A percentile compares a stretch with the other conserved stretches of the same genome.
Conservation (phyloP, 2,888 invertebrate species). For the Macropis europaea region DNA sequence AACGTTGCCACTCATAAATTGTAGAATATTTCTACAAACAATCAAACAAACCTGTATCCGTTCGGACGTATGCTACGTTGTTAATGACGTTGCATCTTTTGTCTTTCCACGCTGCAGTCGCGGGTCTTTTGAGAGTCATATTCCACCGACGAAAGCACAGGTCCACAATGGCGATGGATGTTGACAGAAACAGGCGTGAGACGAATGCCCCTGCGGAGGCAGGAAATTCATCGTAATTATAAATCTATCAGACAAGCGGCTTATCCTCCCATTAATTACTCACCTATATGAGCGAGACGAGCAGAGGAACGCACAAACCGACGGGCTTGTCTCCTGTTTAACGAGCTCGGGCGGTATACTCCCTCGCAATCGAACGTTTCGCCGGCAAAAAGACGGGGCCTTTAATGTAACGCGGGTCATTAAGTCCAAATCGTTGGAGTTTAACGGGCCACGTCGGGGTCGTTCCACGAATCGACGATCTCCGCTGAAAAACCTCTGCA, state of each 20-base stretch:
- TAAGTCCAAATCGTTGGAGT: conserved; percentile 59
- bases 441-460: conserved; percentile 58
- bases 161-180: background rate
- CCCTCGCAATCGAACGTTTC: conserved; percentile 45
- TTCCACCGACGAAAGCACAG: too few relatives aligned
- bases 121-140: too few relatives aligned
- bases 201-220: background rate
- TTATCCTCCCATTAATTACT: conserved; percentile 40
- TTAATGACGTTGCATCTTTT: too few relatives aligned
- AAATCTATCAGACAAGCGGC: conserved; percentile 42
- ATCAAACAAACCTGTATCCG: too few relatives aligned
- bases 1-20: too few relatives aligned
- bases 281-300: conserved; percentile 19
- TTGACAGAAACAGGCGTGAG: background rate
- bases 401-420: conserved; percentile 53
- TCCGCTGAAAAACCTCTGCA: conserved; percentile 10
- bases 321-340: conserved; percentile 34
- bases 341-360: conserved; percentile 41
- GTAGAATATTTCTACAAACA: too few relatives aligned
- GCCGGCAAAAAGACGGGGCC: conserved; percentile 45
- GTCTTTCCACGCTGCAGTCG: too few relatives aligned
- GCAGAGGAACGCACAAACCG: conserved; percentile 26
- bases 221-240: conserved; percentile 23
- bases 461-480: conserved; percentile 55
- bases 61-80: too few relatives aligned